Conservation (phyloP, 2,113 vertebrate species). For the Oceanites oceanicus region DNA sequence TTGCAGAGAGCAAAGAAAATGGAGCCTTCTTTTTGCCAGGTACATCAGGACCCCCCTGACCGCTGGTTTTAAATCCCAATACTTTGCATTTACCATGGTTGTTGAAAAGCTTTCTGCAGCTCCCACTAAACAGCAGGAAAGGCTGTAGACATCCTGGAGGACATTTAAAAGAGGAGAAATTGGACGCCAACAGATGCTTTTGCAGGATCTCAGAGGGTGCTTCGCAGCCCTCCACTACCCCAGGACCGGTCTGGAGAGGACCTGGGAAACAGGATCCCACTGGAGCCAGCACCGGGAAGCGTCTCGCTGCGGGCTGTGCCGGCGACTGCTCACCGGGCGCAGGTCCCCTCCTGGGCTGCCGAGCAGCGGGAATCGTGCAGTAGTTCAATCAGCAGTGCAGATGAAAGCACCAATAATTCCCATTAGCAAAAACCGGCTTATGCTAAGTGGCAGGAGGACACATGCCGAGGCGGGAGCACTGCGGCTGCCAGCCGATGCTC, state of each 20-base stretch:
- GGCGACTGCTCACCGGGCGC: fast-evolving
- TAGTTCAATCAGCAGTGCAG: background rate
- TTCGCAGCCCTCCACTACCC: background rate
- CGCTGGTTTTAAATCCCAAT: background rate
- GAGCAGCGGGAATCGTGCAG: fast-evolving
- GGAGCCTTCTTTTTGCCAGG: background rate
- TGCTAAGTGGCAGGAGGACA: background rate
- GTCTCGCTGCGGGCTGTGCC: background rate
- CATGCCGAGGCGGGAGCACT: background rate
- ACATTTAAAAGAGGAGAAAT: background rate
- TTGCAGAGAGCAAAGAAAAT: conserved; percentile 32
- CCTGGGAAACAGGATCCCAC: fast-evolving
- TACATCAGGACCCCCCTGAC: background rate
- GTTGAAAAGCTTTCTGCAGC: conserved; percentile 45
- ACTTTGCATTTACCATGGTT: background rate
- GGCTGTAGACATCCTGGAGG: background rate
- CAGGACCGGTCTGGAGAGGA: background rate
- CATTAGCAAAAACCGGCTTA: background rate
- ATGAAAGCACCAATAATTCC: background rate
- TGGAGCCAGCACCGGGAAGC: fast-evolving
- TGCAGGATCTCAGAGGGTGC: background rate
- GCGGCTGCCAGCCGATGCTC: background rate
- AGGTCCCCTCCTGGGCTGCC: background rate
- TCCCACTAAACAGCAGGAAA: background rate
- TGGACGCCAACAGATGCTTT: background rate